Base-by-base conservation (phyloP, 2,113 vertebrate genomes). In the Atrichornis clamosus region DNA sequence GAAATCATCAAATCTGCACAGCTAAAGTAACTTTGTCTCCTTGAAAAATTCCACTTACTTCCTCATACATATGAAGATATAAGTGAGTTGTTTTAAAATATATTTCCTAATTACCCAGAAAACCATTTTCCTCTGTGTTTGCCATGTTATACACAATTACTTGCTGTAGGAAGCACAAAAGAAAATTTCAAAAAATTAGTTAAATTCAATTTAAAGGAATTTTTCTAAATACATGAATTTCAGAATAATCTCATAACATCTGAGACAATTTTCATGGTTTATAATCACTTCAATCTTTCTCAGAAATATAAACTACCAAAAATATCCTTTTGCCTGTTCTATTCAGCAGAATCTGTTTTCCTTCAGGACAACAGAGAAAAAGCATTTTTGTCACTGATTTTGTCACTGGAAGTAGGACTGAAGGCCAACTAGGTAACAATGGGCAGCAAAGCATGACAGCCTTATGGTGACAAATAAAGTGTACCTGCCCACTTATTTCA, bases 1-100 rank as follows among this genome's bases (percentile, higher is more conserved):
- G 75, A 92, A 97, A 96, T 96, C 81, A 93, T 98, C 97, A 98
- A 94, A 97, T 95, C 93, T 96, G 93, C 91, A 96, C 55, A 84
- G 68, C 67, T 93, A 60, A 94, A 96, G 90, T 93, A 96, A 88
- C 84, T 94, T 79, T 96, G 92, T 90, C 83, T 88, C 74, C 79
- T 93, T 97, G 89, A 96, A 97, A 97, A 97, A 87, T 22, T 97
- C 87, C 53, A 65, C 83, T 97, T 86, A 93, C 78, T 95, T 53
- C 14, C 52, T 95, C 73, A 93, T 92, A 83, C 23, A 85, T n/a
- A 67, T 91, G 17, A 92, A 92, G 78, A 90, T 90, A 87, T 93
- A 96, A 84, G 4, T 39, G 72, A 64, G 15, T 39, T 79, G 47
- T 93, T 89, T 78, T 4, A 24, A 76, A 96, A 93, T 89, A 89